Evolutionary conservation across 2,113 vertebrate species (phyloP).

Genomic region (Urocitellus parryii): DNA sequence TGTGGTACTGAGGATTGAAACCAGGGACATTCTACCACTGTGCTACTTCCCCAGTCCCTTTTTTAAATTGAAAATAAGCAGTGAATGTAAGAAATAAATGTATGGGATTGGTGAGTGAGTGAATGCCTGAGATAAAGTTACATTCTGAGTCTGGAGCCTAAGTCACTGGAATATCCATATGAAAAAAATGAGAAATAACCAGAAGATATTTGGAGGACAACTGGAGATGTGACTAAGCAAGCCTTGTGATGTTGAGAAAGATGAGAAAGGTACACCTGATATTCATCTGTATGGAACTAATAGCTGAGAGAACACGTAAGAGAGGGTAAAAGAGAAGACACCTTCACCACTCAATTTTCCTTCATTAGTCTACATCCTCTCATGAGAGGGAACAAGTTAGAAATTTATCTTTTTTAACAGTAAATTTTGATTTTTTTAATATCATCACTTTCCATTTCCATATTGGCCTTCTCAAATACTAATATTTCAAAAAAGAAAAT

Average conservation of each 20-base stretch:
- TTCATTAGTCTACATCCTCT: not conserved
- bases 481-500: not conserved
- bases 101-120: not conserved
- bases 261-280: not conserved
- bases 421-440: not conserved
- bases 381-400: not conserved
- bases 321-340: not conserved
- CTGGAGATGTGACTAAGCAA: not conserved
- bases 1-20: too few relatives aligned
- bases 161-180: not conserved
- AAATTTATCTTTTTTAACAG: not conserved
- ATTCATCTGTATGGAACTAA: not conserved
- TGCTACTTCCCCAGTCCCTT: too few relatives aligned
- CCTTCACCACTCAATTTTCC: not conserved
- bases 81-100: not conserved
- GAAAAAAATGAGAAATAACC: not conserved
- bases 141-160: not conserved
- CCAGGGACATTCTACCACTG: too few relatives aligned
- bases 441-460: not conserved
- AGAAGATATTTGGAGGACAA: not conserved
- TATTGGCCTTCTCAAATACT: not conserved
- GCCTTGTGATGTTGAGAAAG: not conserved
- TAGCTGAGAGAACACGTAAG: not conserved
- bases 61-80: not conserved
- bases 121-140: not conserved